Conservation (phyloP, 2,888 invertebrate species). For the Leucophenga montana region DNA sequence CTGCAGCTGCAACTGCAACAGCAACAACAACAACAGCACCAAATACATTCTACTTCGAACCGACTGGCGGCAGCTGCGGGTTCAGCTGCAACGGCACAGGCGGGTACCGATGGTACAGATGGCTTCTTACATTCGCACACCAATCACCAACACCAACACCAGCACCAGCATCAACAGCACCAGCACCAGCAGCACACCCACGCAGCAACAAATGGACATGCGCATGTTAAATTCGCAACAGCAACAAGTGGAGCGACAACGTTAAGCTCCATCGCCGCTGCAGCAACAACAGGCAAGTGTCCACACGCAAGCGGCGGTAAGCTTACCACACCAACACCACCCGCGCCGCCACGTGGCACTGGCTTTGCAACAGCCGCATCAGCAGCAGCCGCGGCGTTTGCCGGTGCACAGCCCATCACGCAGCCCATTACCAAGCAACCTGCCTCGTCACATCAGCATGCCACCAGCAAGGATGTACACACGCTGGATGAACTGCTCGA, state of each 20-base stretch:
- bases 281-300: constrained; percentile 43
- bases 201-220: constrained; percentile 43
- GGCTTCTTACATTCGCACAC: constrained; percentile 69
- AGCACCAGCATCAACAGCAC: constrained; percentile 44
- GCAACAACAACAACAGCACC: constrained; percentile 58
- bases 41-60: constrained; percentile 44
- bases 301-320: constrained; percentile 47
- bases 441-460: constrained; percentile 60
- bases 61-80: constrained; percentile 46
- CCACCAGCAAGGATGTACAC: constrained; percentile 64
- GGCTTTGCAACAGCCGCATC: constrained; percentile 45
- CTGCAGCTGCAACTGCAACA: too few species aligned
- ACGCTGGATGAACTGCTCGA: constrained; percentile 76
- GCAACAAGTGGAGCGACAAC: constrained; percentile 37
- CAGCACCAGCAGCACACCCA: constrained; percentile 60
- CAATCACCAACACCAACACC: constrained; percentile 34
- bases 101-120: constrained; percentile 73
- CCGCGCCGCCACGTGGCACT: constrained; percentile 39
- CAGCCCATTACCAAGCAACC: constrained; percentile 76
- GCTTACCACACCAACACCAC: constrained; percentile 36
- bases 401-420: constrained; percentile 59
- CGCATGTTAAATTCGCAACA: background rate
- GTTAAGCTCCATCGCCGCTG: constrained; percentile 36
- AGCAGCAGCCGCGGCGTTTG: constrained; percentile 31
- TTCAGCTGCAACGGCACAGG: constrained; percentile 36